Evolutionary conservation across 2,113 vertebrate genomes (phyloP).

Genomic region (Lipotes vexillifer): DNA sequence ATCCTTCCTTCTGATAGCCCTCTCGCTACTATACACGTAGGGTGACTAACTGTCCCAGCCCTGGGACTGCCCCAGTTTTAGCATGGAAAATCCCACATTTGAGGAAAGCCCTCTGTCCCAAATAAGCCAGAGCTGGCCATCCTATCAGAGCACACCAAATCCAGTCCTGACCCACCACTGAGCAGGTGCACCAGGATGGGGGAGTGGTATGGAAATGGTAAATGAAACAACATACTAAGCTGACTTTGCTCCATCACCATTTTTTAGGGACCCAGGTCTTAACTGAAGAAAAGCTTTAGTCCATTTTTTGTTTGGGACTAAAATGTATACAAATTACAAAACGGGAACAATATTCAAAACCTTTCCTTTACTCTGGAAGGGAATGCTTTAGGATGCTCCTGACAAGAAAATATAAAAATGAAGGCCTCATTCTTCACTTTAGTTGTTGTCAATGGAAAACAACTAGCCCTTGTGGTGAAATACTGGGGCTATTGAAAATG

Average conservation of each 20-base stretch:
- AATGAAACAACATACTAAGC: background rate
- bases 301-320: background rate
- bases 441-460: conserved; percentile 11
- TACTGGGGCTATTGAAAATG: background rate
- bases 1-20: background rate
- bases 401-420: background rate
- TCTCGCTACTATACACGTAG: background rate
- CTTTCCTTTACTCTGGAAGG: background rate
- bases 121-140: background rate
- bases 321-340: background rate
- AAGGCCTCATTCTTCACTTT: background rate
- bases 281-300: background rate
- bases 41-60: background rate
- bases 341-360: background rate
- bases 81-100: background rate
- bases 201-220: background rate
- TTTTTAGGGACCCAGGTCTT: background rate
- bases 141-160: background rate
- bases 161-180: background rate
- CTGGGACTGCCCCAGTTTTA: background rate
- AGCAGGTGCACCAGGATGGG: accelerated
- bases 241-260: background rate
- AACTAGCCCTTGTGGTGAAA: background rate
- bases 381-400: background rate
- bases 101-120: background rate